Evolutionary conservation across 2,888 invertebrate genomes (phyloP).

Genomic region (Zeuzera pyrina): DNA sequence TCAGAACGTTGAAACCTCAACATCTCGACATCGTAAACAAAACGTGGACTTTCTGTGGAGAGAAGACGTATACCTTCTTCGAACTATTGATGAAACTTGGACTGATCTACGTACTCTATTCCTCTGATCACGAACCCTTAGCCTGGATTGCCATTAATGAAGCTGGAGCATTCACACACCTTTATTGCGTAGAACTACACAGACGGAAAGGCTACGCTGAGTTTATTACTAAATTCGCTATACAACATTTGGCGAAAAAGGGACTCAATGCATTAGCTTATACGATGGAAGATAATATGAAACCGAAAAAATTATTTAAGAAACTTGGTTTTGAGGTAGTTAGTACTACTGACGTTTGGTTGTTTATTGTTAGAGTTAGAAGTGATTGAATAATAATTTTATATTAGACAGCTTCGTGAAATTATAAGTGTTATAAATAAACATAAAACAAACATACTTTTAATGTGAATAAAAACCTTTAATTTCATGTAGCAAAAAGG

Average conservation of each 20-base stretch:
- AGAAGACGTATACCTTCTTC: conserved; percentile 15
- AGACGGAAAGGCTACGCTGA: conserved; percentile 13
- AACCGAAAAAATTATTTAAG: conserved; percentile 1
- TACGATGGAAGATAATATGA: conserved; percentile 8
- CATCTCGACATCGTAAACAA: conserved; percentile 18
- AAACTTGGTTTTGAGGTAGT: conserved; percentile 1
- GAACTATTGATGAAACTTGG: conserved; percentile 16
- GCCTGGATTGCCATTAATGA: conserved; percentile 11
- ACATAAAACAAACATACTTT: too few relatives aligned
- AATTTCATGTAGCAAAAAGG: too few relatives aligned
- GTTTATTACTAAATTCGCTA: conserved; percentile 8
- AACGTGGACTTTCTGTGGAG: conserved; percentile 20
- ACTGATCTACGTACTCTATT: conserved; percentile 22
- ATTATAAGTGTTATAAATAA: not conserved
- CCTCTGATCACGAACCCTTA: conserved; percentile 15
- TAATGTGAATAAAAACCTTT: too few relatives aligned
- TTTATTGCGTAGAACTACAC: conserved; percentile 10
- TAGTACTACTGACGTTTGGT: not conserved
- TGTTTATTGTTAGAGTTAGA: not conserved
- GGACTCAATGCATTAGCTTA: conserved; percentile 19
- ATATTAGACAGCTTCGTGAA: not conserved
- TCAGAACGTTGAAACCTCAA: conserved; percentile 16
- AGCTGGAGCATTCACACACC: conserved; percentile 9
- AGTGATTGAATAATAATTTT: not conserved
- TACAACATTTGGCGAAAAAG: conserved; percentile 19